A percentile compares a stretch with the other conserved stretches of the same genome.
Evolutionary conservation across 2,797 vertebrate species (phyloP).

Genomic region (Erpetoichthys calabaricus): DNA sequence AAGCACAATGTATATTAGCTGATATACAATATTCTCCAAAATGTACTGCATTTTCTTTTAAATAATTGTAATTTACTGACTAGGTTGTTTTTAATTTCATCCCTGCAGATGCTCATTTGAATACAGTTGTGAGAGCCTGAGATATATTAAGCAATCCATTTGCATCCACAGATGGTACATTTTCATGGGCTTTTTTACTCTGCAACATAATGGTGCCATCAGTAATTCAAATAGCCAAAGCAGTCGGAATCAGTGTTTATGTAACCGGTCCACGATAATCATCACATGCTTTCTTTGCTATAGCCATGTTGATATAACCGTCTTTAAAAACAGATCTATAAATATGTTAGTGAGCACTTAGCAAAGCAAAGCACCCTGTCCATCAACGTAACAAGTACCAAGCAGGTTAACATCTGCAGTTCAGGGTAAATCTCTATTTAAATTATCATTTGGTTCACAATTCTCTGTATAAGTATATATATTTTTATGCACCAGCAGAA

Average conservation of each 20-base stretch:
- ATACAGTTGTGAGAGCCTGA: conserved; percentile 27
- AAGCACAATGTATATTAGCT: too few relatives aligned
- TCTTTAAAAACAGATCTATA: conserved; percentile 8
- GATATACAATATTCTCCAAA: too few relatives aligned
- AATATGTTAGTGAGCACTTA: conserved; percentile 4
- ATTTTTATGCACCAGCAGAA: too few relatives aligned
- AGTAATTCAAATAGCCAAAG: conserved; percentile 26
- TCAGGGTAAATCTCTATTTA: too few relatives aligned
- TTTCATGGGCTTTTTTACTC: conserved; percentile 26
- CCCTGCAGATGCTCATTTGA: conserved; percentile 45
- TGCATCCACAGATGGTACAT: conserved; percentile 36
- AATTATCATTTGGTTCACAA: too few relatives aligned
- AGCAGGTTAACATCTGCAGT: too few relatives aligned
- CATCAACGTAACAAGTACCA: too few relatives aligned
- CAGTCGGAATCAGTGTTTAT: conserved; percentile 14
- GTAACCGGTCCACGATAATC: conserved; percentile 4
- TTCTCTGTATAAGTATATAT: too few relatives aligned
- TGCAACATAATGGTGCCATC: conserved; percentile 11
- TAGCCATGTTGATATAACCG: conserved; percentile 4
- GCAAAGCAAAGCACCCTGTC: neutral
- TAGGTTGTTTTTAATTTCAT: conserved; percentile 39
- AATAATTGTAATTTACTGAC: too few relatives aligned
- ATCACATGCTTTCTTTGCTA: conserved; percentile 14
- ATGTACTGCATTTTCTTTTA: too few relatives aligned
- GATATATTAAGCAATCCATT: conserved; percentile 31